Conservation (phyloP, 2,888 invertebrate genomes). For the Acrobeloides nanus region DNA sequence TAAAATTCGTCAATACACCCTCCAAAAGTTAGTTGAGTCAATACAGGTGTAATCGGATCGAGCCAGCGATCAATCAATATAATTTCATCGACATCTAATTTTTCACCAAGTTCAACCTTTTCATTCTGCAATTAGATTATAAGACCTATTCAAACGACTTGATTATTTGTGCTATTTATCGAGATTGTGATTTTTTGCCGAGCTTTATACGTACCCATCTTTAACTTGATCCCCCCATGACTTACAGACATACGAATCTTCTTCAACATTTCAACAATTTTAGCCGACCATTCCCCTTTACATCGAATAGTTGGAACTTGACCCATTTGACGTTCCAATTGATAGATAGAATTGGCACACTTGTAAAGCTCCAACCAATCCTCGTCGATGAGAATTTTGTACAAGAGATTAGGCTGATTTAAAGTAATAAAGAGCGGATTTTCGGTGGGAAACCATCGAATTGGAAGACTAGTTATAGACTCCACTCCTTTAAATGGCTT, state of each 20-base stretch:
- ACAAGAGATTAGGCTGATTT: neutral
- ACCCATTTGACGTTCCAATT: constrained; percentile 17
- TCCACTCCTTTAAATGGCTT: constrained; percentile 6
- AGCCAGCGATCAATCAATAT: constrained; percentile 80
- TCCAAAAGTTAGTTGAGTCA: constrained; percentile 91
- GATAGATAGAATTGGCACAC: constrained; percentile 24
- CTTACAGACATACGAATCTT: no score
- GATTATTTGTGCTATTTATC: no score
- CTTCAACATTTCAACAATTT: constrained; percentile 22
- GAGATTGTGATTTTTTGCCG: no score
- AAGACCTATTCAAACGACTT: no score
- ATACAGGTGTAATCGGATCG: constrained; percentile 82
- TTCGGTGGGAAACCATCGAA: constrained; percentile 28
- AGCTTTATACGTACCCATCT: no score
- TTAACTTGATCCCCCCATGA: no score
- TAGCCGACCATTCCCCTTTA: constrained; percentile 25
- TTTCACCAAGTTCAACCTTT: no score
- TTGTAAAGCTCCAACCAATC: constrained; percentile 25
- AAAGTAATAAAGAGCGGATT: constrained; percentile 13
- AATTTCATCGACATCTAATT: constrained; percentile 69
- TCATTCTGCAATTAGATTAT: no score
- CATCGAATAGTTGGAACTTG: constrained; percentile 11
- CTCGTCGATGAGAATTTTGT: constrained; percentile 22
- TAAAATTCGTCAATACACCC: constrained; percentile 92
- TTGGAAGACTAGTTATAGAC: constrained; percentile 14